Evolutionary conservation across 1,140 invertebrate species (phyloP), one percentile per base, ranked within the genome.

Genomic region (Sarcophaga peregrina): DNA sequence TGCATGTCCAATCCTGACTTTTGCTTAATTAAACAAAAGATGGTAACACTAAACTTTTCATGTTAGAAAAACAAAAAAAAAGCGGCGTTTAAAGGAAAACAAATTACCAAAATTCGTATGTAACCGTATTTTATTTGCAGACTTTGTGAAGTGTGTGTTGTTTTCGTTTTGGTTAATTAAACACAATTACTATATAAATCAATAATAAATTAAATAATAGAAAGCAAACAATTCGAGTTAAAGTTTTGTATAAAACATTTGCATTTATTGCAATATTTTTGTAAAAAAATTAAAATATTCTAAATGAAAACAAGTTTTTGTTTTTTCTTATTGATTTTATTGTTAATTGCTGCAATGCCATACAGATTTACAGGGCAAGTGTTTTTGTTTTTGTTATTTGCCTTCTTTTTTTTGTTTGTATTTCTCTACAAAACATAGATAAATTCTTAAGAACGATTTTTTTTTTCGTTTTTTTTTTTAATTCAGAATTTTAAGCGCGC

Each of bases 401-500:
- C 9, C 20, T 68, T 20, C 62, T 20, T 37, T 37, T 37, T 37
- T 37, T 37, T 37, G 25, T 37, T 37, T 37, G 25, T 37, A 37
- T 37, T 37, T 17, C 58, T n/a, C n/a, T 68, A 20, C 17, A 9
- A 20, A 68, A 37, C 25, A 37, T 37, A 68, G 62, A 20, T 2
- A 68, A 37, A 68, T 68, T 68, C n/a, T 68, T 68, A 68, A 68
- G 13, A 78, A 48, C n/a, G 25, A n/a, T n/a, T 78, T 17, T 50
- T 78, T 78, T 78, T 25, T 13, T 78, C 46, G 47, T 37, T 37
- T 78, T 17, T 50, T 78, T 78, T 78, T 25, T 25, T 78, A 45
- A 17, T 68, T 9, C 17, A 68, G 8, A 11, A 47, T 20, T 50
- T 78, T 78, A 78, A 50, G 75, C 75, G 75, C 75, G 75, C 75